phyloP scores from a whole-genome alignment of 1,140 invertebrate species.

The Sarcophaga bullata region DNA sequence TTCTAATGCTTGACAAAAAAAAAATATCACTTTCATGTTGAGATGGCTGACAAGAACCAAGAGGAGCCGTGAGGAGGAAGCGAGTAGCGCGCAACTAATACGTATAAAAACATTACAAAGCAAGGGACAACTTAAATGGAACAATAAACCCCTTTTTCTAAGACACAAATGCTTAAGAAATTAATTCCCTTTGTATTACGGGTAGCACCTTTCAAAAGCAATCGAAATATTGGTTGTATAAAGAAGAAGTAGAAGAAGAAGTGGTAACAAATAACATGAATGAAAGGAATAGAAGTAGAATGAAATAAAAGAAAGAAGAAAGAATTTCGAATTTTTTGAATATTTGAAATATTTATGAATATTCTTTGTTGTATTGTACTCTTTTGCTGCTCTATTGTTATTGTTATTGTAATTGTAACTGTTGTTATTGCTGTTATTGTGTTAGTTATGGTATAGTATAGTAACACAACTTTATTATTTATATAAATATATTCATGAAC shows the following conservation, averaged over 20 bases:
- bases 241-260: too few relatives aligned
- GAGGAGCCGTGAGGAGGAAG: too few relatives aligned
- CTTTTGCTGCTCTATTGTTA: too few relatives aligned
- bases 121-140: background rate
- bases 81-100: too few relatives aligned
- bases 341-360: slow-evolving; percentile 39
- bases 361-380: background rate
- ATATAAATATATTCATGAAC: slow-evolving; percentile 39
- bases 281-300: too few relatives aligned
- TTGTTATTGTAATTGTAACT: too few relatives aligned
- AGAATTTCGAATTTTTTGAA: slow-evolving; percentile 32
- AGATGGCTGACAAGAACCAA: too few relatives aligned
- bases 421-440: too few relatives aligned
- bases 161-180: background rate
- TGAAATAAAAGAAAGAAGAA: background rate
- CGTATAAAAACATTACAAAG: background rate
- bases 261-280: too few relatives aligned
- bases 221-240: background rate
- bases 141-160: slow-evolving; percentile 7
- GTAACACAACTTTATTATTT: slow-evolving; percentile 28
- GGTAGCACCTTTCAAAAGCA: background rate
- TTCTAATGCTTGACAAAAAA: too few relatives aligned
- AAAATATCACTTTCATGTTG: too few relatives aligned
- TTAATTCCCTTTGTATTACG: slow-evolving; percentile 6
- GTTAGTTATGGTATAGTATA: too few relatives aligned